These are phyloP conservation scores for Leuctra nigra DNA, from an alignment of 2,888 invertebrate species.

Conservation along the genomic window DNA sequence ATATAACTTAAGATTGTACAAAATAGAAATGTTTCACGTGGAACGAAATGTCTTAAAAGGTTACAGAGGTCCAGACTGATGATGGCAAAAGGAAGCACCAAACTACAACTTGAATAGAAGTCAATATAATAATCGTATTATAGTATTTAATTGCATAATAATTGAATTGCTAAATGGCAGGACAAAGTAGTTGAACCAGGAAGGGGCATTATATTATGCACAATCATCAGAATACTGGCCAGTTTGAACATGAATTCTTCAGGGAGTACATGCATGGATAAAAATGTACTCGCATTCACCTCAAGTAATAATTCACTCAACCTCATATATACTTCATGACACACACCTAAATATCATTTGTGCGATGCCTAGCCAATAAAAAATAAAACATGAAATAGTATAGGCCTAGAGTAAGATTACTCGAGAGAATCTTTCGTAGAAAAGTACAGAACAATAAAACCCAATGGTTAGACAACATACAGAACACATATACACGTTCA, in stretches of 20 bases:
- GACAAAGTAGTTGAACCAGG: slow-evolving; percentile 4
- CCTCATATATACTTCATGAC: slow-evolving; percentile 5
- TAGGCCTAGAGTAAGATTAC: slow-evolving; percentile 7
- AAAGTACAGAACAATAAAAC: slow-evolving; percentile 13
- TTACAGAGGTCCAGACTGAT: no score
- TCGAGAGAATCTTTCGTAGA: slow-evolving; percentile 6
- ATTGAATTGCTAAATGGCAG: no score
- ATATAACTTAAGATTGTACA: no score
- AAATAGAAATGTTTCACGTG: no score
- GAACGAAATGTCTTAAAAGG: no score
- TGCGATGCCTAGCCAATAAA: slow-evolving; percentile 6
- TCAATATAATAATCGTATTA: no score
- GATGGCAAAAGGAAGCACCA: no score
- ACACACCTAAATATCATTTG: slow-evolving; percentile 10
- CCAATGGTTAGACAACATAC: slow-evolving; percentile 6
- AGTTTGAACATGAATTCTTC: slow-evolving; percentile 1
- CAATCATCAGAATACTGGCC: slow-evolving; percentile 1
- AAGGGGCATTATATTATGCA: slow-evolving; percentile 15
- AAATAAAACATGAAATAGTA: slow-evolving; percentile 2
- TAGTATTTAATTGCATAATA: no score
- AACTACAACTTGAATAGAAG: no score
- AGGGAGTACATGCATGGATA: slow-evolving; percentile 12
- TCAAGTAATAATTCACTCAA: not conserved
- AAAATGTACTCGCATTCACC: slow-evolving; percentile 2
- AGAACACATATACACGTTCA: not conserved